phyloP scores from a whole-genome alignment of 2,113 vertebrate genomes.

The Salminus brasiliensis region DNA sequence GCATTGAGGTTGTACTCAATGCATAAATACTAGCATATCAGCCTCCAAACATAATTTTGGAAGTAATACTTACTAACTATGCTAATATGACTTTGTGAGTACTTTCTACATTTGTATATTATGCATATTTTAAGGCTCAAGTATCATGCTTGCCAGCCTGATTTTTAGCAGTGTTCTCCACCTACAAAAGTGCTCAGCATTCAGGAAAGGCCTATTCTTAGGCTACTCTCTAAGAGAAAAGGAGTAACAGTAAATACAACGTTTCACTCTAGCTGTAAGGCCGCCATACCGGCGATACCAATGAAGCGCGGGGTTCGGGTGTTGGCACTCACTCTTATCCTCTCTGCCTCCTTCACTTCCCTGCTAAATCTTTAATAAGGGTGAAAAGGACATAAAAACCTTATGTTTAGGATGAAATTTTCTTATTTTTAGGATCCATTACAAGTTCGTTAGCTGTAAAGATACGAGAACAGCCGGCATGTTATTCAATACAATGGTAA shows the following conservation, averaged over 20 bases:
- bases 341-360: slow-evolving; percentile 49
- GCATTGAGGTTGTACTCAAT: no score
- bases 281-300: slow-evolving; percentile 36
- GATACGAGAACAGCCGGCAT: neutral
- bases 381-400: slow-evolving; percentile 42
- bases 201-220: slow-evolving; percentile 36
- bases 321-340: slow-evolving; percentile 41
- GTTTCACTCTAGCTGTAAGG: slow-evolving; percentile 39
- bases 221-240: slow-evolving; percentile 5
- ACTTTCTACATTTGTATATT: no score
- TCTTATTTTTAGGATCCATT: slow-evolving; percentile 70
- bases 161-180: no score
- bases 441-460: slow-evolving; percentile 28
- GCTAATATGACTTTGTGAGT: no score
- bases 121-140: no score
- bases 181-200: no score
- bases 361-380: slow-evolving; percentile 67
- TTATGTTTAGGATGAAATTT: slow-evolving; percentile 49
- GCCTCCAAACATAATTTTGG: no score
- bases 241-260: slow-evolving; percentile 40
- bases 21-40: no score
- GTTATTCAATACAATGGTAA: slow-evolving; percentile 21
- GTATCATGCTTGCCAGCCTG: no score
- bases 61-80: no score
- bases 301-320: no score